Percentiles rank a stretch among this genome's conserved stretches.
phyloP scores from a whole-genome alignment of 2,113 vertebrate genomes.

The Sylvietta virens region DNA sequence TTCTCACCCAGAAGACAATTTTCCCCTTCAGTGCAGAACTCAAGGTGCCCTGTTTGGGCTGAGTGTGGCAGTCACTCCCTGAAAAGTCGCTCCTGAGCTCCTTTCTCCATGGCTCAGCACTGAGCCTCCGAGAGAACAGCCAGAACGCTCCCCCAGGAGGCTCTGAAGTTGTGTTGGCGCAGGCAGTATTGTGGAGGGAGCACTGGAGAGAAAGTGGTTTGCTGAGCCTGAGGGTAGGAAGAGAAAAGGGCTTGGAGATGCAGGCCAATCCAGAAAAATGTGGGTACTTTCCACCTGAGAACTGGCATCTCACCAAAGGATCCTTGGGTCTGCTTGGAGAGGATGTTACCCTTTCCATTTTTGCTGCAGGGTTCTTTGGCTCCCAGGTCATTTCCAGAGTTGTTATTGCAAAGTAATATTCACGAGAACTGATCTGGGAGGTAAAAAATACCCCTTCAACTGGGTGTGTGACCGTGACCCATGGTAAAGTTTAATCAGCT shows the following conservation, averaged over 20 bases:
- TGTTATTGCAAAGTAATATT: not conserved
- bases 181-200: not conserved
- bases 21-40: not conserved
- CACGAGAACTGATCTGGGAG: not conserved
- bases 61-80: not conserved
- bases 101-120: not conserved
- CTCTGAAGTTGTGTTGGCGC: not conserved
- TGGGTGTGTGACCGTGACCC: not conserved
- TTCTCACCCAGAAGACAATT: not conserved
- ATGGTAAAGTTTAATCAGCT: not conserved
- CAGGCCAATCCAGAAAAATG: not conserved
- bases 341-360: not conserved
- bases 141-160: not conserved
- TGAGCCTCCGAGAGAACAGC: rapidly evolving
- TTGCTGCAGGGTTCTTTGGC: constrained; percentile 3
- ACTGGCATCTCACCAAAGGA: not conserved
- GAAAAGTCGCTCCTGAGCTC: rapidly evolving
- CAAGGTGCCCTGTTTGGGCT: rapidly evolving
- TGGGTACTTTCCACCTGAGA: constrained; percentile 43
- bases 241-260: not conserved
- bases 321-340: not conserved
- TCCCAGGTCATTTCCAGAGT: not conserved
- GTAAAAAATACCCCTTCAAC: not conserved
- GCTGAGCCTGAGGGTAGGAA: constrained; percentile 21
- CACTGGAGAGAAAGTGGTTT: not conserved